Evolutionary conservation across 2,113 vertebrate species (phyloP).

Genomic region (human): DNA sequence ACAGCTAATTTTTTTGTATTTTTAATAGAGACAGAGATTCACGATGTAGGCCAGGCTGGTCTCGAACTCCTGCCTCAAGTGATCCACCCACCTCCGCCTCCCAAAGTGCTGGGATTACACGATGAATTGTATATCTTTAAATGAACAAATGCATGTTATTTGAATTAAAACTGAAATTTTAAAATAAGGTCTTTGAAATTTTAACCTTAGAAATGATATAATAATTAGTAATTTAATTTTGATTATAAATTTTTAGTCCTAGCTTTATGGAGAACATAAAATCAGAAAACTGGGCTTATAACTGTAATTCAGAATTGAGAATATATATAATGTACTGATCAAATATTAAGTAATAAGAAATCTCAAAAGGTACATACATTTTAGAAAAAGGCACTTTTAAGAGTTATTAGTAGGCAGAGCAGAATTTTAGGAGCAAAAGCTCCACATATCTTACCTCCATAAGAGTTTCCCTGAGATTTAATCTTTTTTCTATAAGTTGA

Average conservation of each 20-base stretch:
- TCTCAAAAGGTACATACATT: not conserved
- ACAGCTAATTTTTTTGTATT: too few species aligned
- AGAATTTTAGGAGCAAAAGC: not conserved
- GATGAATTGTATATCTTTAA: not conserved
- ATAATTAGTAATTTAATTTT: not conserved
- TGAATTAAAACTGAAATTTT: not conserved
- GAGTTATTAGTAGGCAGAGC: not conserved
- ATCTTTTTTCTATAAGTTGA: conserved; percentile 96
- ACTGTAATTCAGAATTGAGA: not conserved
- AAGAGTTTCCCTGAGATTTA: conserved; percentile 96
- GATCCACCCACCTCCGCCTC: too few species aligned
- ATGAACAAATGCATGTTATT: not conserved
- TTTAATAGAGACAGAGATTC: too few species aligned
- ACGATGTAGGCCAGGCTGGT: too few species aligned
- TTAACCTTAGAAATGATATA: not conserved
- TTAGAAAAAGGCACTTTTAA: not conserved
- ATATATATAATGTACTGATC: not conserved
- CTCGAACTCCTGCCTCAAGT: too few species aligned
- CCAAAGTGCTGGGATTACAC: too few species aligned
- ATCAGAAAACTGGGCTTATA: not conserved
- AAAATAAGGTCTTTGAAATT: not conserved
- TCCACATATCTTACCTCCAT: conserved; percentile 91
- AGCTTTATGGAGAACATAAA: not conserved
- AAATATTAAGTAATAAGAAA: not conserved
- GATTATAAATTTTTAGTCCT: not conserved